A percentile compares a stretch with the other conserved stretches of the same genome.
These are phyloP conservation scores for Tachycineta bicolor DNA, from an alignment of 2,113 vertebrate genomes.

Conservation along the genomic window DNA sequence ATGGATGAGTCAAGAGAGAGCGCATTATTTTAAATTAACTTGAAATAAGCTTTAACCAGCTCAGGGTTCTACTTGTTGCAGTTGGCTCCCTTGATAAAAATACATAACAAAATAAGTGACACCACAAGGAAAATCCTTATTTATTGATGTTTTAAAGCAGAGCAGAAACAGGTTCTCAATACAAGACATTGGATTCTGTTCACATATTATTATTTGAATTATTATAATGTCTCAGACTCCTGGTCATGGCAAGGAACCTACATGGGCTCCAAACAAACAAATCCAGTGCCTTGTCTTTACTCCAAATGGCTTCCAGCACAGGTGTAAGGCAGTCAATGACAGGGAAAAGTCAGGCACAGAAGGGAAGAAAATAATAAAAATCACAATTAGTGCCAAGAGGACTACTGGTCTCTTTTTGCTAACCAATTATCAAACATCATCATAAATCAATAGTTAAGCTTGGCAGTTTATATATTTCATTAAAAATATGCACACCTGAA, in stretches of 20 bases:
- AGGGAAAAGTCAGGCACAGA: not conserved
- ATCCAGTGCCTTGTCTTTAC: not conserved
- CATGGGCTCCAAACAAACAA: not conserved
- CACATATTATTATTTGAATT: not conserved
- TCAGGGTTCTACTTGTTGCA: not conserved
- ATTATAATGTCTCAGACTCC: not conserved
- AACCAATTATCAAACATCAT: not conserved
- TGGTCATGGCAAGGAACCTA: not conserved
- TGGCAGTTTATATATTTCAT: not conserved
- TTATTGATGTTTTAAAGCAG: not conserved
- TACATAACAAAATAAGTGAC: not conserved
- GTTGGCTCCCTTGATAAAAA: not conserved
- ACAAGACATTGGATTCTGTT: not conserved
- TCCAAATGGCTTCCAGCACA: not conserved
- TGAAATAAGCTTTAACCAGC: not conserved
- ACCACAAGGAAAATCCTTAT: not conserved
- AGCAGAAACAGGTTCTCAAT: not conserved
- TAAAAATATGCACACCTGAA: not conserved
- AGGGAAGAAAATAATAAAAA: not conserved
- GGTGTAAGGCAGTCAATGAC: not conserved
- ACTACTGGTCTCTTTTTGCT: not conserved
- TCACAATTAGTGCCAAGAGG: not conserved
- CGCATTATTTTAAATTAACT: slow-evolving; percentile 2
- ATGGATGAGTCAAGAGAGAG: slow-evolving; percentile 12
- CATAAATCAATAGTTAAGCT: not conserved